Percentiles rank a stretch among this genome's conserved stretches.
Evolutionary conservation across 2,888 invertebrate species (phyloP).

Genomic region (Eremobia ochroleuca): DNA sequence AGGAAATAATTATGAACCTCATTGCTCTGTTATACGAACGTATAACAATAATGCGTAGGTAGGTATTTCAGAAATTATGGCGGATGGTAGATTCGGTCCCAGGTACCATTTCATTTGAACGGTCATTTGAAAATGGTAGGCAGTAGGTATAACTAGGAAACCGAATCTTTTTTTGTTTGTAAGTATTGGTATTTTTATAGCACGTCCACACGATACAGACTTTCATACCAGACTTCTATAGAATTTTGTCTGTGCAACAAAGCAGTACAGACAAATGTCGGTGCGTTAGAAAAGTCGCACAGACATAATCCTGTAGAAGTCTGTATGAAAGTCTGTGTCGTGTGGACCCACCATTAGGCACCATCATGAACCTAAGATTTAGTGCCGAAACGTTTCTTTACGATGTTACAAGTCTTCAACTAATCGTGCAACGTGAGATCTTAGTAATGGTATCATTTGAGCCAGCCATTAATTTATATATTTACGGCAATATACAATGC

Average conservation of each 20-base stretch:
- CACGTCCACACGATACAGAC: no score
- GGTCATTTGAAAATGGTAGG: not conserved
- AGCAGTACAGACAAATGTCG: no score
- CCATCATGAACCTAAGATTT: not conserved
- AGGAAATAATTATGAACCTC: not conserved
- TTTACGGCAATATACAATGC: not conserved
- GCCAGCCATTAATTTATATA: not conserved
- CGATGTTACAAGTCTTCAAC: not conserved
- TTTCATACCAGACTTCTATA: no score
- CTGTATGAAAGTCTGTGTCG: no score
- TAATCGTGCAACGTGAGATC: no score
- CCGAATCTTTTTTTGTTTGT: not conserved
- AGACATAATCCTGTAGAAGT: no score
- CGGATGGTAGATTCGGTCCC: not conserved
- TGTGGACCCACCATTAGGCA: no score
- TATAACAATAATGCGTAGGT: not conserved
- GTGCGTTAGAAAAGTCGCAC: no score
- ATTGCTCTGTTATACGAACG: not conserved
- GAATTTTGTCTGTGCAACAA: no score
- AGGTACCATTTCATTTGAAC: not conserved
- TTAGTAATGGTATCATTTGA: slow-evolving; percentile 3
- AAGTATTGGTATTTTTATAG: no score
- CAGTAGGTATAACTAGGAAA: not conserved
- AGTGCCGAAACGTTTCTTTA: not conserved
- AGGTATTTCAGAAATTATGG: not conserved